Evolutionary conservation across 23 tunicate species (phyloP), one percentile per base, ranked within the genome.

Genomic region (Diplosoma virens): DNA sequence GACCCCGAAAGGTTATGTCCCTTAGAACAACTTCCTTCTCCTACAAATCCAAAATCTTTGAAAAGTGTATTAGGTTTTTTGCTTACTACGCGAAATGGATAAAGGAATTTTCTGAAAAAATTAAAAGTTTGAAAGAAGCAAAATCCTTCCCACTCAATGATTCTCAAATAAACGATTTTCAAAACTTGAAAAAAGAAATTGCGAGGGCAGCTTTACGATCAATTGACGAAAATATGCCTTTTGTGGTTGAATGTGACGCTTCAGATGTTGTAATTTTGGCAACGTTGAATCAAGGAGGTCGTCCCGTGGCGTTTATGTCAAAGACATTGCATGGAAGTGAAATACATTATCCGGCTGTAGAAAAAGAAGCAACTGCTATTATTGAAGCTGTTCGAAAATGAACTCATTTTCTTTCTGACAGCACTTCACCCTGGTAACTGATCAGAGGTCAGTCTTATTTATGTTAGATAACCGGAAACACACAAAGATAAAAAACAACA

Each of bases 1-100:
- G 81, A 76, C 36, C 74, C 74, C 6, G 70, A 59, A 58, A 23
- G 81, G 50, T 25, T 76, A 25, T 25, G 29, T n/a, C 81, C 70
- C 17, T 72, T 76, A 1, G 2, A 18, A 32, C 25, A 76, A 5
- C 7, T n/a, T 68, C 54, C 75, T 24, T 9, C 75, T 21, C 75
- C 53, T 33, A 5, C 18, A 9, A 35, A 68, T 37, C 14, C 3
- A 14, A 72, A 47, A 25, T 47, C 60, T 25, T 48, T 72, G 27
- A 26, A 72, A 48, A 20, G 78, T 3, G 60, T 48, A 16, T 23
- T 47, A 26, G 78, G 78, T 3, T 24, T 72, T 50, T 72, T 47
- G 78, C 78, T 3, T 72, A 72, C 25, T 47, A 72, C 34, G 61
- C 78, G 3, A 72, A 47, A 50, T 72, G 78, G 78, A 26, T 80